Percentiles rank a stretch among this genome's conserved stretches.
Evolutionary conservation across 2,113 vertebrate species (phyloP).

Genomic region (Ancistrus triradiatus): DNA sequence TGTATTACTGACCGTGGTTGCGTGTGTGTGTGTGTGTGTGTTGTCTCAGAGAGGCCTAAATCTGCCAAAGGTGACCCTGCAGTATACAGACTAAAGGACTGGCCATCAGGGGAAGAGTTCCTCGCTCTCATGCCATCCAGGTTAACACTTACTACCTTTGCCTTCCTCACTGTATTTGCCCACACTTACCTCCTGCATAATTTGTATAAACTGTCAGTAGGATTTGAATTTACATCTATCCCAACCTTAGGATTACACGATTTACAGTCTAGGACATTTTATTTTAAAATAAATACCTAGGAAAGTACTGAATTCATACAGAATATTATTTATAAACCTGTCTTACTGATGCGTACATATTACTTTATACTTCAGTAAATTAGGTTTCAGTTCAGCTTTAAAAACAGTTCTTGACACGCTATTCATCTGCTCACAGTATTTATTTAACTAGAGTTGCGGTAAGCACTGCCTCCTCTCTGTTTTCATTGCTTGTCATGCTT

Average conservation of each 20-base stretch:
- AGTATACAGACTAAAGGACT: conserved; percentile 46
- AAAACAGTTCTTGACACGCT: neutral
- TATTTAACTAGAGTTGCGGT: neutral
- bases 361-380: neutral
- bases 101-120: conserved; percentile 48
- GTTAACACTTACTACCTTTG: conserved; percentile 6
- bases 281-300: too few relatives aligned
- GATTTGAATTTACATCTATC: too few relatives aligned
- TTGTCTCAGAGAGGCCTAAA: conserved; percentile 37
- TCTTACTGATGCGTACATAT: too few relatives aligned
- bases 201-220: too few relatives aligned
- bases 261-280: too few relatives aligned
- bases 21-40: neutral
- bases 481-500: neutral
- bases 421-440: neutral
- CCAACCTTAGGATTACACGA: too few relatives aligned
- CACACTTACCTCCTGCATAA: too few relatives aligned
- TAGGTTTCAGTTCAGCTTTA: neutral
- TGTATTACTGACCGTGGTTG: too few relatives aligned
- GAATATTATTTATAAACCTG: too few relatives aligned
- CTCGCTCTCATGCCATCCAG: conserved; percentile 46
- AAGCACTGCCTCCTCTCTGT: neutral
- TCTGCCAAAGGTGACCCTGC: conserved; percentile 38
- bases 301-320: too few relatives aligned
- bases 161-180: too few relatives aligned